Percentiles rank a stretch among this genome's conserved stretches.
phyloP scores from a whole-genome alignment of 2,797 vertebrate species.

The Dendrocincla tyrannina region DNA sequence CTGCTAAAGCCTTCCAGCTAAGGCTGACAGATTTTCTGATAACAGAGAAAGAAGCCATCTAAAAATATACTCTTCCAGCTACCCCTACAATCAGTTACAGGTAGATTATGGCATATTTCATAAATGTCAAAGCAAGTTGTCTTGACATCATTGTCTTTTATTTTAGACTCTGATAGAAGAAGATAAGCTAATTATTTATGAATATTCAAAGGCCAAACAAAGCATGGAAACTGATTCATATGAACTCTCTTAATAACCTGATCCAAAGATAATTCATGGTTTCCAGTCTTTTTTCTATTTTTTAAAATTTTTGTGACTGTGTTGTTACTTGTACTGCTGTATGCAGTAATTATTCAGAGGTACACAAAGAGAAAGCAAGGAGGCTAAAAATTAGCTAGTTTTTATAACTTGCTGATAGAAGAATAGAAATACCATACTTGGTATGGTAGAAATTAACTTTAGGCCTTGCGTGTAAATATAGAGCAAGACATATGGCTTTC shows the following conservation, averaged over 20 bases:
- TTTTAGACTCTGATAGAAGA: background rate
- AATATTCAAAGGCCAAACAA: background rate
- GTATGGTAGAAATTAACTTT: background rate
- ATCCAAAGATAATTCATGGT: background rate
- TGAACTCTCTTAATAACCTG: background rate
- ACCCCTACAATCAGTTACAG: background rate
- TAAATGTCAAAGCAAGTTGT: background rate
- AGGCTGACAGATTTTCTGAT: constrained; percentile 10
- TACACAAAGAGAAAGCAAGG: background rate
- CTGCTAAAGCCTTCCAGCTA: constrained; percentile 8
- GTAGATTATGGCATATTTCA: constrained; percentile 3
- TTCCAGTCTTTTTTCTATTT: background rate
- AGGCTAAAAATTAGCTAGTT: background rate
- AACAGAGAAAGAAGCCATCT: constrained; percentile 25
- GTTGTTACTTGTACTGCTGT: background rate
- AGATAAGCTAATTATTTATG: background rate
- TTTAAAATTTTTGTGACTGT: background rate
- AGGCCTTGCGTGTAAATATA: background rate
- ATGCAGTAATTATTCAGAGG: background rate
- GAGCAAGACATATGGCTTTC: background rate
- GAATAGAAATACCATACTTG: background rate
- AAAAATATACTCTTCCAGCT: constrained; percentile 34
- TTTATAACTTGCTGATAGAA: background rate
- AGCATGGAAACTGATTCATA: background rate
- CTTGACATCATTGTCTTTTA: background rate